Conservation (phyloP, 2,797 vertebrate species). For the Hypotaenidia okinawae region DNA sequence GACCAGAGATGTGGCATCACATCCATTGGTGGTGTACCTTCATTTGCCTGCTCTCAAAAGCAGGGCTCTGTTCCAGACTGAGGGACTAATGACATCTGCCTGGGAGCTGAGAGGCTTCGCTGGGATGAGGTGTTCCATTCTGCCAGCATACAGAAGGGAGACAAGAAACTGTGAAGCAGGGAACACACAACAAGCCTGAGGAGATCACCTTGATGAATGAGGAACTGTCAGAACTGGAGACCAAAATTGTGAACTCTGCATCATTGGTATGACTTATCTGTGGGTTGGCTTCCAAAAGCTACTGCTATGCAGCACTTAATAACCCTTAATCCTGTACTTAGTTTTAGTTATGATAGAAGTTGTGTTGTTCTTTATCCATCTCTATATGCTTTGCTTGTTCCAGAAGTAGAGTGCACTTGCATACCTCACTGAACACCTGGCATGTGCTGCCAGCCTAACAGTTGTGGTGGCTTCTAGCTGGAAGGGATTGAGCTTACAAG, state of each 20-base stretch:
- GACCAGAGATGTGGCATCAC: neutral
- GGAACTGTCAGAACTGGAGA: neutral
- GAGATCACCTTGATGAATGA: neutral
- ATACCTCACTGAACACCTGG: neutral
- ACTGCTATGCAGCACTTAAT: no score
- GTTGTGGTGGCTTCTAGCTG: neutral
- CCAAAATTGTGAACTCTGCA: neutral
- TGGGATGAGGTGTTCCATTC: neutral
- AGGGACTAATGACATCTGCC: neutral
- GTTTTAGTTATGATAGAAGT: neutral
- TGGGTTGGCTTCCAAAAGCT: neutral
- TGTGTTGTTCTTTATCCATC: neutral
- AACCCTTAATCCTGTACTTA: neutral
- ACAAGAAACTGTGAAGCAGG: rapidly evolving
- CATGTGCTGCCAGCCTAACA: neutral
- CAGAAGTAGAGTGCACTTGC: neutral
- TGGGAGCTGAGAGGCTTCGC: neutral
- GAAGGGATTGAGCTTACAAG: neutral
- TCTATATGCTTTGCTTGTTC: neutral
- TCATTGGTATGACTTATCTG: neutral
- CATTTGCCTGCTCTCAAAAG: neutral
- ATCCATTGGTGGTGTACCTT: rapidly evolving
- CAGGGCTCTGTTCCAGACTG: neutral
- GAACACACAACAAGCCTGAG: neutral
- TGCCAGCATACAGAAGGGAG: neutral